Conservation (phyloP, 2,888 invertebrate species). For the Deilephila elpenor region DNA sequence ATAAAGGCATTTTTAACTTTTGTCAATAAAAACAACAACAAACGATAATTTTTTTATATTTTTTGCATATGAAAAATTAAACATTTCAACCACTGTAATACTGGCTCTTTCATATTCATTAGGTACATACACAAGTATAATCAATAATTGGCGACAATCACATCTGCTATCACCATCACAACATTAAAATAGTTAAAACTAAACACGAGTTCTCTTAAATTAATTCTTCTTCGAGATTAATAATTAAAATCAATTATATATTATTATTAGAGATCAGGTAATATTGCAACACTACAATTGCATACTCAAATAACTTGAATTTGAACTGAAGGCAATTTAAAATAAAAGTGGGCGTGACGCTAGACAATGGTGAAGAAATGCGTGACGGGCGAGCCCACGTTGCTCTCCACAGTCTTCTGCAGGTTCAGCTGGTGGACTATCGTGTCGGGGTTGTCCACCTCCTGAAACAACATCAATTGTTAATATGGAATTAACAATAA, state of each 20-base stretch:
- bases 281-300: slow-evolving; percentile 26
- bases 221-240: neutral
- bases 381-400: slow-evolving; percentile 54
- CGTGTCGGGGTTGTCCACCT: slow-evolving; percentile 49
- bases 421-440: slow-evolving; percentile 58
- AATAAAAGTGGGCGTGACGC: slow-evolving; percentile 1
- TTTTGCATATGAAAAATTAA: slow-evolving; percentile 19
- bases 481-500: neutral
- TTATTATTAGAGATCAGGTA: slow-evolving; percentile 36
- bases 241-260: slow-evolving; percentile 20
- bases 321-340: neutral
- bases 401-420: slow-evolving; percentile 54
- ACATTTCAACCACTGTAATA: slow-evolving; percentile 32
- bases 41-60: slow-evolving; percentile 21
- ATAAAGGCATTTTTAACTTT: slow-evolving; percentile 24
- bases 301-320: slow-evolving; percentile 14
- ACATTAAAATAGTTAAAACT: slow-evolving; percentile 22
- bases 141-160: neutral
- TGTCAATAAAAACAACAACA: slow-evolving; percentile 18
- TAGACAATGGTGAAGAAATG: slow-evolving; percentile 70
- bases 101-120: slow-evolving; percentile 31
- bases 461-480: slow-evolving; percentile 44
- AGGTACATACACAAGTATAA: slow-evolving; percentile 16
- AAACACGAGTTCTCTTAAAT: slow-evolving; percentile 10
- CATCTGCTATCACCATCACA: slow-evolving; percentile 32